phyloP scores from a whole-genome alignment of 2,113 vertebrate genomes.

The Hippocampus barbouri region DNA sequence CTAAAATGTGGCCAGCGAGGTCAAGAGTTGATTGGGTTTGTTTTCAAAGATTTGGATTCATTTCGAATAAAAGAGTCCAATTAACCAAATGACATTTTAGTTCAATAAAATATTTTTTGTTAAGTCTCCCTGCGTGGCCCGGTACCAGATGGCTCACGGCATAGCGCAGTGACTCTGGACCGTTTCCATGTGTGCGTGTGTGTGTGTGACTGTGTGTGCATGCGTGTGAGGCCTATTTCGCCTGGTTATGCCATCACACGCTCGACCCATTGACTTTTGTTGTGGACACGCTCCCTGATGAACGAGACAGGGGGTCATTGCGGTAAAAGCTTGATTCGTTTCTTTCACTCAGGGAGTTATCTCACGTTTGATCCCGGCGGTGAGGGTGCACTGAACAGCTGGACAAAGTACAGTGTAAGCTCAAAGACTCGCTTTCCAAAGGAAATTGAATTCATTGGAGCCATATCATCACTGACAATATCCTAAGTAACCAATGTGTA shows the following conservation, averaged over 20 bases:
- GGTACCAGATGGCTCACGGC: not conserved
- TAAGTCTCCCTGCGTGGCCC: not conserved
- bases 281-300: slow-evolving; percentile 39
- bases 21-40: not conserved
- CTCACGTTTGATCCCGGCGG: slow-evolving; percentile 44
- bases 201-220: not conserved
- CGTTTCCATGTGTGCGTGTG: not conserved
- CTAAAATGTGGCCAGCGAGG: not conserved
- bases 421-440: not conserved
- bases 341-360: slow-evolving; percentile 33
- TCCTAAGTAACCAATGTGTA: not conserved
- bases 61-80: not conserved
- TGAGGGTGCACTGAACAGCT: not conserved
- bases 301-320: slow-evolving; percentile 22
- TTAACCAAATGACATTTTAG: not conserved
- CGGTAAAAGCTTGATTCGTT: slow-evolving; percentile 30
- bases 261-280: slow-evolving; percentile 43
- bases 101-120: not conserved
- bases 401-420: not conserved
- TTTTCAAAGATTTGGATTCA: not conserved
- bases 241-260: slow-evolving; percentile 8
- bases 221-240: not conserved
- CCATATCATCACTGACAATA: not conserved
- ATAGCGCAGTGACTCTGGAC: not conserved
- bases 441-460: not conserved